phyloP scores from a whole-genome alignment of 2,888 invertebrate species.

The Hetaerina titia region DNA sequence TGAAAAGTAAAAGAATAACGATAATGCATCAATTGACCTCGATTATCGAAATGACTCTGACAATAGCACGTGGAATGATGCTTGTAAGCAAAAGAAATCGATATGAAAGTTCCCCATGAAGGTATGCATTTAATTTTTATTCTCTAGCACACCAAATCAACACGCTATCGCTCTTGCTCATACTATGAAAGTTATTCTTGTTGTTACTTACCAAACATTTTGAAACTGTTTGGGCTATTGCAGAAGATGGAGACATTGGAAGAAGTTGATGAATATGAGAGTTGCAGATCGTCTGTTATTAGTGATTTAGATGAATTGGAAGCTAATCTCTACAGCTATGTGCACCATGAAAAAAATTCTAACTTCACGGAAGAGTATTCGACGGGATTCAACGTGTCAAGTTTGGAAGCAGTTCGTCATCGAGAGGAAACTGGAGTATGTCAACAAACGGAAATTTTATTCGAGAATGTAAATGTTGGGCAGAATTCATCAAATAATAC shows the following conservation, averaged over 20 bases:
- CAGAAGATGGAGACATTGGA: constrained; percentile 51
- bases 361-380: not conserved
- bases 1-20: not conserved
- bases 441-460: not conserved
- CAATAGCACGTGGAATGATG: constrained; percentile 60
- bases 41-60: constrained; percentile 53
- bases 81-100: constrained; percentile 39
- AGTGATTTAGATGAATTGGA: constrained; percentile 61
- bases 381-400: not conserved
- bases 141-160: not conserved
- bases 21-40: constrained; percentile 45
- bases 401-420: not conserved
- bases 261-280: not conserved
- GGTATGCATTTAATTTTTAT: not conserved
- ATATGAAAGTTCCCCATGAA: constrained; percentile 41
- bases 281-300: constrained; percentile 58
- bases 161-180: not conserved
- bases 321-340: constrained; percentile 41
- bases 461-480: not conserved
- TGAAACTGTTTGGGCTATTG: not conserved
- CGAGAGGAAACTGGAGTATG: not conserved
- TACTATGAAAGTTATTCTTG: not conserved
- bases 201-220: not conserved
- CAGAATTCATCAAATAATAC: not conserved
- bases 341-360: constrained; percentile 36